phyloP scores from a whole-genome alignment of 2,113 vertebrate species.

The Dipodomys merriami region DNA sequence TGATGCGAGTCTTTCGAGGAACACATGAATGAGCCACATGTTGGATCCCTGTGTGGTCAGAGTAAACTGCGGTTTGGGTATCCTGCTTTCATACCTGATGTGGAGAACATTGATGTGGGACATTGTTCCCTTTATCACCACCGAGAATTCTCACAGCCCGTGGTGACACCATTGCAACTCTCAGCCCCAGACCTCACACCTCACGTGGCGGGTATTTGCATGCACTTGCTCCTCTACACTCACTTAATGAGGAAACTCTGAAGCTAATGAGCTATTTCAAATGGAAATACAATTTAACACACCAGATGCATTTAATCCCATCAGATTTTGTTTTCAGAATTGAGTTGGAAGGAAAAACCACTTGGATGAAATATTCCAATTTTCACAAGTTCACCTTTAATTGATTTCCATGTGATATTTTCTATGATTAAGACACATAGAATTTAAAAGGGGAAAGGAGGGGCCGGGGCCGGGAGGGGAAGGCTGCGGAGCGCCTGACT shows the following conservation, averaged over 20 bases:
- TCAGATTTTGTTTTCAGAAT: background rate
- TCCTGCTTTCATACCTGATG: background rate
- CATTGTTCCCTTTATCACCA: background rate
- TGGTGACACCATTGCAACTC: background rate
- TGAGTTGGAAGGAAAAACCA: slow-evolving; percentile 44
- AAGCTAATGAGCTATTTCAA: slow-evolving; percentile 2
- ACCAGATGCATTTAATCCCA: background rate
- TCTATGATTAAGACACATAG: slow-evolving; percentile 45
- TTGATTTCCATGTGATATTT: slow-evolving; percentile 5
- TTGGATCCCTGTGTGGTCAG: background rate
- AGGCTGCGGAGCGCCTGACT: background rate
- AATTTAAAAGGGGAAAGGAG: background rate
- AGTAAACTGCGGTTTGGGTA: background rate
- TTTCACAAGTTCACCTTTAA: slow-evolving; percentile 58
- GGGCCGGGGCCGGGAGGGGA: background rate
- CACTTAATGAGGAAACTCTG: background rate
- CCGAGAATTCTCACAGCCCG: background rate
- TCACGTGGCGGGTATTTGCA: background rate
- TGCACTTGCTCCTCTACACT: background rate
- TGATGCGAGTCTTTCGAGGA: background rate
- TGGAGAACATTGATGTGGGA: background rate
- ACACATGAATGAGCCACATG: background rate
- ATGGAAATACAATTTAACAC: slow-evolving; percentile 40
- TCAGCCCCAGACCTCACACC: background rate
- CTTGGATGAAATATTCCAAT: background rate